Evolutionary conservation across 64 coral and sea anemone species (phyloP), one percentile per base, ranked within the genome.

Genomic region (Dendronephthya gigantea): DNA sequence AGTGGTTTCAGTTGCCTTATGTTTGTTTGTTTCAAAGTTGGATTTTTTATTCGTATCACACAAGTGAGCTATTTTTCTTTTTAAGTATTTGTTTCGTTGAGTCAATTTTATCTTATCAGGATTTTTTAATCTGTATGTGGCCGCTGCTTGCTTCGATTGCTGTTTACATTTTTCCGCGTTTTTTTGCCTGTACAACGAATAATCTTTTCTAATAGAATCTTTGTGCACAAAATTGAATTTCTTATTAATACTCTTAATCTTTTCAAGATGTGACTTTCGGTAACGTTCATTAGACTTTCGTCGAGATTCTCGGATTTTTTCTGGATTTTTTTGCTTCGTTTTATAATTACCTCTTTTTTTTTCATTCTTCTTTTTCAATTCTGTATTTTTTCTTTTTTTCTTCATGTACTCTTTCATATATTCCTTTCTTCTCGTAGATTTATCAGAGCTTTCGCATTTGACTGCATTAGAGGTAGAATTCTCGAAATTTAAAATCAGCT

Each of bases 351-450:
- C 25, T 83, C 10, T 83, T 35, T 83, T 48, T 47, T 22, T 83
- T 83, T 29, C n/a, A 40, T 19, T 40, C 47, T 40, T 84, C 48
- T 51, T 84, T 29, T 52, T 86, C 38, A 39, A 86, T 35, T 65
- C 56, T 56, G 33, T 16, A 85, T 85, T 2, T 39, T 50, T 49
- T 50, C 82, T 48, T 84, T 27, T 84, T 49, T 47, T 84, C 50
- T 47, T 84, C 82, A 84, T 84, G 82, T 84, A 84, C 32, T 84
- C 43, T 84, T 38, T 84, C 82, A 84, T 84, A 33, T 55, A 50
- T 33, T 9, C 30, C 48, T 55, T 84, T 55, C 35, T 29, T 52
- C 35, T 55, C 27, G 48, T 22, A 31, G 49, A 52, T 55, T 84
- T 51, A 55, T 6, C 36, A 33, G 25, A 52, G 36, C 50, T 84